Evolutionary conservation across 2,113 vertebrate species (phyloP), one percentile per base, ranked within the genome.

Genomic region (Heptranchias perlo): DNA sequence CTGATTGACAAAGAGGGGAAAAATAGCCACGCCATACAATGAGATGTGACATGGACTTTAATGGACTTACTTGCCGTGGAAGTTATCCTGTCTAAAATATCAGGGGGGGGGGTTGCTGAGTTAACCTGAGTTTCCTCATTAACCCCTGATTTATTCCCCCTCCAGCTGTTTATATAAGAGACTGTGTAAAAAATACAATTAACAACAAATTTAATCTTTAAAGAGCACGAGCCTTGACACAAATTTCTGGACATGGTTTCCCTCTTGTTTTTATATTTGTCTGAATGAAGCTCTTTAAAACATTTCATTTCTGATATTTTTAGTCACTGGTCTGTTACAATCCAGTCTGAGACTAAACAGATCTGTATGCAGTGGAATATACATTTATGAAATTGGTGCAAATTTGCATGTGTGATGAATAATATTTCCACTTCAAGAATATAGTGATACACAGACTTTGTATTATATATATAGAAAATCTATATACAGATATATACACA

Each of bases 351-450:
- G 78, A 82, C 16, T 18, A 82, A 93, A n/a, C 89, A 64, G 35
- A 61, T 61, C 61, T 28, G 31, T n/a, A n/a, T 31, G n/a, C n/a
- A 7, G 52, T 35, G 31, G 13, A 14, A 58, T 61, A 62, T 92
- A 62, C 8, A 54, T 89, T 54, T 92, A 92, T 39, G 35, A n/a
- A n/a, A 61, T 62, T 62, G 89, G 35, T 92, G 18, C 54, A 92
- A 92, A 61, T 28, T 93, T 93, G 89, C 31, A 62, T 62, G 89
- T 62, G 58, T 7, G 14, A 23, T n/a, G 58, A 93, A 62, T 62
- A 93, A 62, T 93, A 64, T 93, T 93, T 93, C 64, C 54, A 93
- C 89, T 92, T 92, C 89, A 62, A 93, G 35, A 39, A 93, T 93
- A 93, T 23, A 93, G 39, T 93, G 39, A 39, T 62, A 62, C 89